Conservation (phyloP, 2,113 vertebrate species). For the Notothenia coriiceps region DNA sequence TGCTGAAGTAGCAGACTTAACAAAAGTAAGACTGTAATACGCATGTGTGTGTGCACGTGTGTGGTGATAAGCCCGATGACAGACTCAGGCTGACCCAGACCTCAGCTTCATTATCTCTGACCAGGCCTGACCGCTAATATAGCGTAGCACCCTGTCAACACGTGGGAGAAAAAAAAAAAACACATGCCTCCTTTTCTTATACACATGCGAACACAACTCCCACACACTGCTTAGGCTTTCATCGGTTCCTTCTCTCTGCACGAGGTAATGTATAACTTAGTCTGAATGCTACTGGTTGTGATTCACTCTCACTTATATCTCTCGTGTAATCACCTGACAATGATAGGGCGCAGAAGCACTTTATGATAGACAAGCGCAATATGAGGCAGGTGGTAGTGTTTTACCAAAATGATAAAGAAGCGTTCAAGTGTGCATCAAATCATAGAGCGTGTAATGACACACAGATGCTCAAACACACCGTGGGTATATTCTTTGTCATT, state of each 20-base stretch:
- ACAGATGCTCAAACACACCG: slow-evolving; percentile 31
- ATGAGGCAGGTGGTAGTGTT: slow-evolving; percentile 46
- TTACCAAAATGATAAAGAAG: slow-evolving; percentile 54
- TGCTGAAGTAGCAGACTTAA: slow-evolving; percentile 31
- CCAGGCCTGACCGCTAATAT: slow-evolving; percentile 51
- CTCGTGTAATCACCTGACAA: slow-evolving; percentile 59
- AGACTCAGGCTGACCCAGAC: slow-evolving; percentile 53
- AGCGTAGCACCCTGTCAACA: slow-evolving; percentile 57
- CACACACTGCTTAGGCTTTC: slow-evolving; percentile 17
- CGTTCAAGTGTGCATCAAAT: slow-evolving; percentile 47
- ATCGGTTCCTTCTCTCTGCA: not conserved
- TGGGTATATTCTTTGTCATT: slow-evolving; percentile 22
- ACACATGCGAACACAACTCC: slow-evolving; percentile 19
- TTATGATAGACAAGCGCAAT: slow-evolving; percentile 27
- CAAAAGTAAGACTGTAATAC: slow-evolving; percentile 12
- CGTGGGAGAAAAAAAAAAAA: slow-evolving; percentile 4
- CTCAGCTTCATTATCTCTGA: slow-evolving; percentile 61
- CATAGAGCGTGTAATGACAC: slow-evolving; percentile 56
- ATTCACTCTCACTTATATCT: slow-evolving; percentile 45
- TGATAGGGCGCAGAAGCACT: slow-evolving; percentile 45
- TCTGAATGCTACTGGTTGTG: slow-evolving; percentile 14
- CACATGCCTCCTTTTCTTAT: slow-evolving; percentile 16
- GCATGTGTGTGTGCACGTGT: not conserved
- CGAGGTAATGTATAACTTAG: slow-evolving; percentile 24
- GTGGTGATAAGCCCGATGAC: slow-evolving; percentile 58